These are phyloP conservation scores for Mesorhabditis spiculigera DNA, from an alignment of 2,888 invertebrate species.

Conservation along the genomic window DNA sequence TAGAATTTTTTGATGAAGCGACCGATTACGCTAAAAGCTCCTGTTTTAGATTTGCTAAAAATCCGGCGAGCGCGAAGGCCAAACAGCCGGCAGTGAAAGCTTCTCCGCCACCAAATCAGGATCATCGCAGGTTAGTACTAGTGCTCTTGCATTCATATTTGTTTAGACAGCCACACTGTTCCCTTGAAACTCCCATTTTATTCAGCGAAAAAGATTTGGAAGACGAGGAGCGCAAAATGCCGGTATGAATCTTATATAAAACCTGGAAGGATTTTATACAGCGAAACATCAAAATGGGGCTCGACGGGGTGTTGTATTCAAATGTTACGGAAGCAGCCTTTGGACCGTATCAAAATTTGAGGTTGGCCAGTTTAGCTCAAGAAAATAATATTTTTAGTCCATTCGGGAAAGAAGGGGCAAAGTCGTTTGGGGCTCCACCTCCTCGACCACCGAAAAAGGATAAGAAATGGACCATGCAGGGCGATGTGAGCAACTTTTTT, in stretches of 20 bases:
- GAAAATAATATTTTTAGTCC: neutral
- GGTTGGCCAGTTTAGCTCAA: neutral
- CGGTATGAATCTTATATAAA: no score
- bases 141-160: neutral
- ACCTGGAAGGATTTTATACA: no score
- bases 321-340: neutral
- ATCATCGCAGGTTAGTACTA: no score
- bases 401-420: neutral
- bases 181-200: no score
- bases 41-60: no score
- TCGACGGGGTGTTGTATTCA: neutral
- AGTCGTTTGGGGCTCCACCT: neutral
- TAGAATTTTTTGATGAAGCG: neutral
- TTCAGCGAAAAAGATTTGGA: no score
- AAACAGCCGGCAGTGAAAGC: no score
- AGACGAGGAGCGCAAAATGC: no score
- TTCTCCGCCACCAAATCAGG: no score
- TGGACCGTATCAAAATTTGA: neutral
- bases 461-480: neutral
- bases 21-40: neutral
- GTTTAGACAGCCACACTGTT: neutral
- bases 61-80: no score
- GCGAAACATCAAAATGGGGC: neutral
- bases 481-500: neutral
- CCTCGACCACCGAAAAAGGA: conserved; percentile 1